phyloP scores from a whole-genome alignment of 2,797 vertebrate genomes.

The Cichlasoma orientale region DNA sequence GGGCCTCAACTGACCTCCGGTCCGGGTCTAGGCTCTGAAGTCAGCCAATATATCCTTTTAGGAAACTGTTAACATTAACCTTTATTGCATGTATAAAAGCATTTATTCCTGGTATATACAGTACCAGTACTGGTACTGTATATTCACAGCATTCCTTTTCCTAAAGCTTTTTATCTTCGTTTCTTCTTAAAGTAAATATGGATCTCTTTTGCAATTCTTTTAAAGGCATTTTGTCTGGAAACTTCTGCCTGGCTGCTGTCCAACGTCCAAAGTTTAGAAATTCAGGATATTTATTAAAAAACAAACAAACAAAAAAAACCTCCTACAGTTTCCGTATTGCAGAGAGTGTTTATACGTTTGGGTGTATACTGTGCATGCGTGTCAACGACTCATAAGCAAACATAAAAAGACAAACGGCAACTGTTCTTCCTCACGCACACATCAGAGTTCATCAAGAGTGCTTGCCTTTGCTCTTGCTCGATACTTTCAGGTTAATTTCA shows the following conservation, averaged over 20 bases:
- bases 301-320: background rate
- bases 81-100: background rate
- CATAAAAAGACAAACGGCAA: conserved; percentile 6
- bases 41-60: background rate
- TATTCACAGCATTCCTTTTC: background rate
- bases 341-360: conserved; percentile 13
- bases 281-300: background rate
- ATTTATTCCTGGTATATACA: background rate
- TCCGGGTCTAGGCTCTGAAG: background rate
- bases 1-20: background rate
- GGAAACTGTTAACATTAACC: background rate
- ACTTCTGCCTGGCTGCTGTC: conserved; percentile 6
- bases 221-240: conserved; percentile 30
- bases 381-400: conserved; percentile 32
- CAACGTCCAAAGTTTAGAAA: conserved; percentile 5
- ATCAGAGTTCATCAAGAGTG: background rate
- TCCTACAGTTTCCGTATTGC: background rate
- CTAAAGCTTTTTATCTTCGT: background rate
- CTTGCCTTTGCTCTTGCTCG: background rate
- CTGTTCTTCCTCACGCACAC: background rate
- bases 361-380: background rate
- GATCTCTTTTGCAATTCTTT: background rate
- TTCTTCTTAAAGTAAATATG: conserved; percentile 5
- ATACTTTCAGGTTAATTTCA: background rate
- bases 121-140: too few species aligned